A percentile compares a stretch with the other conserved stretches of the same genome.
phyloP scores from a whole-genome alignment of 1,140 invertebrate genomes.

The Trichomalopsis sarcophagae region DNA sequence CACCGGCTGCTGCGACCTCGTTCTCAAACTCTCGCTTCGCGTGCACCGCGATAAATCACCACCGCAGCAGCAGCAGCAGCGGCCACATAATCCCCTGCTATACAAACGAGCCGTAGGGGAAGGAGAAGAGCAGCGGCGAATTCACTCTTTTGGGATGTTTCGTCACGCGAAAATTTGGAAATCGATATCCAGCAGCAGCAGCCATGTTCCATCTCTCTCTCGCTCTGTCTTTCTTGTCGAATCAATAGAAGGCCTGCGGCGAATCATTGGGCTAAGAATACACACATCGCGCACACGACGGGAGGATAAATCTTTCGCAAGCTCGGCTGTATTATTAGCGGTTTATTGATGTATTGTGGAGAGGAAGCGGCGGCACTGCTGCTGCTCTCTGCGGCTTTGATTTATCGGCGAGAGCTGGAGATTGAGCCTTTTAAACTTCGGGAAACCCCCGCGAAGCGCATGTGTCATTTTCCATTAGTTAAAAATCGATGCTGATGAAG shows the following conservation, averaged over 20 bases:
- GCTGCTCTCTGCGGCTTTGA: neutral
- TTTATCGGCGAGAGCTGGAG: neutral
- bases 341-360: constrained; percentile 16
- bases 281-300: neutral
- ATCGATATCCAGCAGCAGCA: neutral
- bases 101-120: neutral
- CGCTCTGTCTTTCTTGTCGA: neutral
- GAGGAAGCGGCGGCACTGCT: neutral
- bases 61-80: neutral
- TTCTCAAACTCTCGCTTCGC: neutral
- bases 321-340: constrained; percentile 14
- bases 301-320: constrained; percentile 1
- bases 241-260: constrained; percentile 25
- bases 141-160: neutral
- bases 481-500: no score
- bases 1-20: neutral
- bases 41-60: neutral
- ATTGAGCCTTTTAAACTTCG: neutral
- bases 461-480: no score
- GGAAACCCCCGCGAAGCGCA: no score
- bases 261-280: neutral
- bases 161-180: constrained; percentile 31
- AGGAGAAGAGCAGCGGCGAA: neutral
- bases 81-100: neutral
- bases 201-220: neutral